phyloP scores from a whole-genome alignment of 35 echinoderm and acorn worm species.

The Apostichopus japonicus region DNA sequence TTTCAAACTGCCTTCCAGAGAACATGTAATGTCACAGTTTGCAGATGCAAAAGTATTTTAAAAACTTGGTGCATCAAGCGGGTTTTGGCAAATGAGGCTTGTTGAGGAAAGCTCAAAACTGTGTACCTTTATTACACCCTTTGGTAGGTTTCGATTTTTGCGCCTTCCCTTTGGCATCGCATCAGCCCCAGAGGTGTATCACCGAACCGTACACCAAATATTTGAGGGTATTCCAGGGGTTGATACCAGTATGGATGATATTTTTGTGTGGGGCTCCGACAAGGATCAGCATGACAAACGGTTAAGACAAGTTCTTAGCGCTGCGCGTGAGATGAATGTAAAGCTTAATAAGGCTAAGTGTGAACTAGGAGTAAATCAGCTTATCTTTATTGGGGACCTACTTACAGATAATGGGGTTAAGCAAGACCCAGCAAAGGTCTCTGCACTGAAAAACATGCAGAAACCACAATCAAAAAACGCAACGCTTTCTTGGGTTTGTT shows the following conservation, averaged over 20 bases:
- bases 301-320: constrained; percentile 20
- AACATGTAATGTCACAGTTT: constrained; percentile 52
- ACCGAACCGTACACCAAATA: constrained; percentile 12
- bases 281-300: constrained; percentile 52
- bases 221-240: constrained; percentile 38
- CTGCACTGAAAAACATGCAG: constrained; percentile 33
- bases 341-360: constrained; percentile 56
- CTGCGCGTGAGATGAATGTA: constrained; percentile 29
- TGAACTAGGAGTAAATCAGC: constrained; percentile 36
- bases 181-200: constrained; percentile 46
- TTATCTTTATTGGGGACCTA: constrained; percentile 59
- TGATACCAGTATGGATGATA: constrained; percentile 47
- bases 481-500: constrained; percentile 30
- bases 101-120: constrained; percentile 51
- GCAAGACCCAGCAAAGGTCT: constrained; percentile 37
- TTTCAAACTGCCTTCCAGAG: constrained; percentile 55
- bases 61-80: constrained; percentile 57
- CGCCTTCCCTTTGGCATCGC: constrained; percentile 66
- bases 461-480: constrained; percentile 24
- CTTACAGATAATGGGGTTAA: constrained; percentile 11
- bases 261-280: constrained; percentile 50
- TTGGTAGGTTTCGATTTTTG: constrained; percentile 69
- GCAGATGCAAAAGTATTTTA: constrained; percentile 56
- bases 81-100: constrained; percentile 76
- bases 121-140: constrained; percentile 68